Percentiles rank a stretch among this genome's conserved stretches.
phyloP scores from a whole-genome alignment of 2,113 vertebrate species.

The Nesogale talazaci region DNA sequence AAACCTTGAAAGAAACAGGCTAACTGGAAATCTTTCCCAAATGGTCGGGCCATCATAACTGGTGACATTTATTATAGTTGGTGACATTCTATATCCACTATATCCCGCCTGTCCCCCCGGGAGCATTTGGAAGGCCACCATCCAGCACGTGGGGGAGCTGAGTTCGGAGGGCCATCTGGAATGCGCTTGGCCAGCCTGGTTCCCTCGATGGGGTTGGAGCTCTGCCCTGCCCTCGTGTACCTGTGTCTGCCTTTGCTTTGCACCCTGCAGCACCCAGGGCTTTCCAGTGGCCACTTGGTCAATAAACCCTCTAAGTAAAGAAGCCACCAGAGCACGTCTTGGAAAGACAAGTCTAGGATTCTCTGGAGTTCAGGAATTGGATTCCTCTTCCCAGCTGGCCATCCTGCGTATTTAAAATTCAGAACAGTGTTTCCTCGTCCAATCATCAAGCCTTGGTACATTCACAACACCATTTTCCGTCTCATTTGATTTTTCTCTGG shows the following conservation, averaged over 20 bases:
- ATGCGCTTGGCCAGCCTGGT: rapidly evolving
- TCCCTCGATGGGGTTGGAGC: neutral
- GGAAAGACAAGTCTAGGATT: too few relatives aligned
- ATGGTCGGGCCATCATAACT: neutral
- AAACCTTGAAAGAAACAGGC: neutral
- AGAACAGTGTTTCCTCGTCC: slow-evolving; percentile 57
- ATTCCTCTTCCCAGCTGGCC: slow-evolving; percentile 17
- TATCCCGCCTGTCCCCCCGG: too few relatives aligned
- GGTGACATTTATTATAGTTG: neutral
- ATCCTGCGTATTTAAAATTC: slow-evolving; percentile 51
- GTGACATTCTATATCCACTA: neutral
- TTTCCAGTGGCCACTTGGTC: neutral
- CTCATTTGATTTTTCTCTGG: slow-evolving; percentile 62
- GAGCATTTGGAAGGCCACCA: neutral
- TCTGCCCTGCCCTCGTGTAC: too few relatives aligned
- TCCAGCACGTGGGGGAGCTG: rapidly evolving
- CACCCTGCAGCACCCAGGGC: too few relatives aligned
- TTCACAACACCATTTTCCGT: slow-evolving; percentile 30
- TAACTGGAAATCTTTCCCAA: neutral
- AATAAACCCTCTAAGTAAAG: neutral
- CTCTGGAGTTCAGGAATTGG: slow-evolving; percentile 36
- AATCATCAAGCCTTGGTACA: slow-evolving; percentile 53
- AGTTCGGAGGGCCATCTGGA: neutral
- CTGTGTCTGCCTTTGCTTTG: neutral
- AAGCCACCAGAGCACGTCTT: too few relatives aligned